phyloP scores from a whole-genome alignment of 2,113 vertebrate genomes.

The Neodontobutis hainanensis region DNA sequence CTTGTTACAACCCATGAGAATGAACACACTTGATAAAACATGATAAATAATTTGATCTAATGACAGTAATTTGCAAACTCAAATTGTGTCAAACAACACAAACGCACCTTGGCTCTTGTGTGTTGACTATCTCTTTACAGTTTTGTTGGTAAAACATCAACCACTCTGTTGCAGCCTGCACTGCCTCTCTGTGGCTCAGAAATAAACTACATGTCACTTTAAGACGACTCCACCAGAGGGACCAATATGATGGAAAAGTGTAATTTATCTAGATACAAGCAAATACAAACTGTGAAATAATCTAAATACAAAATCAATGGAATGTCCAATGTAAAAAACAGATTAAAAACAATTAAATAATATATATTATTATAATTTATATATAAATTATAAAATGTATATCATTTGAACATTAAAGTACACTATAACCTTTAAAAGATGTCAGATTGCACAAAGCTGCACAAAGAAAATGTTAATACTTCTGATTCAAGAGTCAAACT shows the following conservation, averaged over 20 bases:
- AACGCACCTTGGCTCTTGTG: constrained; percentile 27
- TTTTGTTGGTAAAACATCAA: constrained; percentile 12
- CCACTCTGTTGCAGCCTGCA: constrained; percentile 6
- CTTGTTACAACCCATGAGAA: constrained; percentile 9
- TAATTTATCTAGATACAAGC: too few species aligned
- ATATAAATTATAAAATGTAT: too few species aligned
- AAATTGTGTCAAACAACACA: neutral
- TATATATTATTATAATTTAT: too few species aligned
- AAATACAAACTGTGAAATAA: too few species aligned
- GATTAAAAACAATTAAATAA: too few species aligned
- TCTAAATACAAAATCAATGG: too few species aligned
- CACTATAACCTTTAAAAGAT: neutral
- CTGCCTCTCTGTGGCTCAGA: constrained; percentile 41
- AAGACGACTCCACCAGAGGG: too few species aligned
- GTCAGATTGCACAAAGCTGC: neutral
- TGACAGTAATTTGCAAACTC: too few species aligned
- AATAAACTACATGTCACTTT: neutral
- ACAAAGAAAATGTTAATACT: neutral
- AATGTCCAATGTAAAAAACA: too few species aligned
- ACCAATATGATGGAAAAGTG: too few species aligned
- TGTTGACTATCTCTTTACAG: constrained; percentile 29
- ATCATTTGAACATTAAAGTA: neutral
- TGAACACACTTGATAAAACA: neutral
- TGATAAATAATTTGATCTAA: too few species aligned
- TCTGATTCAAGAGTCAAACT: constrained; percentile 55